phyloP scores from a whole-genome alignment of 2,888 invertebrate genomes.

The Pandemis corylana region DNA sequence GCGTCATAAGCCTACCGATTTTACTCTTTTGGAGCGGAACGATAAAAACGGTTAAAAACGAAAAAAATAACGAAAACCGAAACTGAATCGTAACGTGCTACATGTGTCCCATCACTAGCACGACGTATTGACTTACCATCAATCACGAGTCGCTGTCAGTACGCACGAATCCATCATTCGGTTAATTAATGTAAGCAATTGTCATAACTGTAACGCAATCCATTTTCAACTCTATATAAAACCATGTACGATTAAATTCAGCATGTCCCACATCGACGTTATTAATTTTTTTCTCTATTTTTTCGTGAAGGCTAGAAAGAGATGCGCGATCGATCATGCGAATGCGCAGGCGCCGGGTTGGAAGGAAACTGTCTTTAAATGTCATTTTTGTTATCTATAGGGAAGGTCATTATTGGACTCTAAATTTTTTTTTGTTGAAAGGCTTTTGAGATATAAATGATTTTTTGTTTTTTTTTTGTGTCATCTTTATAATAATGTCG shows the following conservation, averaged over 20 bases:
- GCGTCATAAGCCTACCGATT: too few species aligned
- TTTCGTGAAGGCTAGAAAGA: slow-evolving; percentile 25
- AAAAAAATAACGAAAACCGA: background rate
- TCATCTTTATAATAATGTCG: slow-evolving; percentile 1
- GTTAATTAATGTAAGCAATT: slow-evolving; percentile 61
- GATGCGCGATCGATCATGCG: slow-evolving; percentile 55
- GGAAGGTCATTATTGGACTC: slow-evolving; percentile 10
- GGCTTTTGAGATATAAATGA: slow-evolving; percentile 16
- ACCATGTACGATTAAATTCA: background rate
- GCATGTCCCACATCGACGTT: slow-evolving; percentile 1
- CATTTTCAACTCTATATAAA: slow-evolving; percentile 12
- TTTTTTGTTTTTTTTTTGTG: background rate
- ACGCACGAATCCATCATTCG: slow-evolving; percentile 62
- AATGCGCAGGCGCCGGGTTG: slow-evolving; percentile 59
- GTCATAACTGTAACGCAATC: slow-evolving; percentile 41
- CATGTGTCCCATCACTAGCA: slow-evolving; percentile 42
- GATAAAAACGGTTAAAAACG: background rate
- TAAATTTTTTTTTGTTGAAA: slow-evolving; percentile 21
- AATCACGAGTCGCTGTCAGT: slow-evolving; percentile 58
- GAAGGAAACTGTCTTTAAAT: slow-evolving; percentile 32
- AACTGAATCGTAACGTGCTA: background rate
- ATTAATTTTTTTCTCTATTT: slow-evolving; percentile 13
- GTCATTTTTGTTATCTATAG: slow-evolving; percentile 28
- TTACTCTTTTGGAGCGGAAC: too few species aligned
- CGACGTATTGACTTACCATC: slow-evolving; percentile 72